Evolutionary conservation across 2,113 vertebrate species (phyloP), one percentile per base, ranked within the genome.

Genomic region (Marcusenius ussheri): DNA sequence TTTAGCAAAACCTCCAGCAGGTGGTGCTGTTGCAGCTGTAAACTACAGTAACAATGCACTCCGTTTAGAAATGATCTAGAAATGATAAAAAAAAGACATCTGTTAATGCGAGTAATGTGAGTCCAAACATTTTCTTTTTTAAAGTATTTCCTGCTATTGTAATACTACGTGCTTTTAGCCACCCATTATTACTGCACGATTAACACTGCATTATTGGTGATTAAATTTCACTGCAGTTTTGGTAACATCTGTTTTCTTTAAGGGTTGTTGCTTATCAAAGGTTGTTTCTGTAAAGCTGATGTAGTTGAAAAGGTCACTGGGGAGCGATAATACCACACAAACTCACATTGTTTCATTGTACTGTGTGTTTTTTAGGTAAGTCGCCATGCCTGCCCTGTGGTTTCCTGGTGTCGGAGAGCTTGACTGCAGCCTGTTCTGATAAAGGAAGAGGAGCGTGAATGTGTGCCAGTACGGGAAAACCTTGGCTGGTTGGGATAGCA

Each of bases 351-450:
- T 66, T n/a, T 88, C 11, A 51, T 1, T 83, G 74, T 90, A n/a
- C 62, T 88, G 17, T 80, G 62, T 90, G 11, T 49, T 94, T 92
- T 93, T 66, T 66, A 95, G 94, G 94, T 95, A 94, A 95, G 94
- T 92, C 88, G 56, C 90, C 89, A 87, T 31, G 92, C 62, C 90
- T 91, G 88, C 42, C 88, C 47, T n/a, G 4, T n/a, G 42, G 24
- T 90, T 91, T 90, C 13, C 89, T 88, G 90, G 31, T 83, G 85
- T 45, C 80, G 84, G 62, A 84, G 66, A 45, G 89, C 86, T 45
- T 53, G 42, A 8, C 50, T 19, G 83, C n/a, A 66, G n/a, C 49
- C 49, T 70, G 58, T 7, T 88, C 42, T 47, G 89, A 47, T 87
- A 90, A 90, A 0, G 50, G n/a, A 53, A 87, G 45, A 84, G 39